phyloP scores from a whole-genome alignment of 1,140 invertebrate species.

The Sitobion miscanthi region DNA sequence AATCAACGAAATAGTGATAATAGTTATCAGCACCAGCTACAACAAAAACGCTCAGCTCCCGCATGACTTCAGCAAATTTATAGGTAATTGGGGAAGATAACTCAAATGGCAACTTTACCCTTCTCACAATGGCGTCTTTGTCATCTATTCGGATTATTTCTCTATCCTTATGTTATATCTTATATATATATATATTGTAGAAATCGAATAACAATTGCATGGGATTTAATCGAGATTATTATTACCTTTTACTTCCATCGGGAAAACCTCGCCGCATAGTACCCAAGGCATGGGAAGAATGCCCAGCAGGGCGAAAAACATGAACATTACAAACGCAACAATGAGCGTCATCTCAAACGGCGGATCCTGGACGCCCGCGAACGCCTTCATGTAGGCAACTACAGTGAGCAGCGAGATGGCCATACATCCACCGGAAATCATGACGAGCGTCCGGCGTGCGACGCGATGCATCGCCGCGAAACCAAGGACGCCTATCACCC shows the following conservation, averaged over 20 bases:
- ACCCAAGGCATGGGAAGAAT: constrained; percentile 77
- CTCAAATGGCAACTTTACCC: no score
- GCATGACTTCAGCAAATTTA: no score
- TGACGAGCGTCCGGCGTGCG: constrained; percentile 71
- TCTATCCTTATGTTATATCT: no score
- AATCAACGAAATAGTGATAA: no score
- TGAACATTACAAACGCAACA: constrained; percentile 71
- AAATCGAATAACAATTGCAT: no score
- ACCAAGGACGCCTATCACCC: constrained; percentile 62
- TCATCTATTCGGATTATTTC: no score
- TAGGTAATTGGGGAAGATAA: no score
- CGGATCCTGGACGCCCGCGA: constrained; percentile 59
- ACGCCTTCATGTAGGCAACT: constrained; percentile 60
- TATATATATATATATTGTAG: no score
- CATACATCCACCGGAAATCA: constrained; percentile 71
- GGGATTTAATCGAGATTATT: background rate
- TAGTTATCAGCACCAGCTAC: no score
- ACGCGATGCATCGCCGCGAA: constrained; percentile 65
- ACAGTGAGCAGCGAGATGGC: constrained; percentile 65
- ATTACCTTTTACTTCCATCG: constrained; percentile 69
- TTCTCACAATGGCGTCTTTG: no score
- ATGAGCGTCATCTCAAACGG: constrained; percentile 66
- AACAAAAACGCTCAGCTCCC: no score
- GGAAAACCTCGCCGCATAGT: constrained; percentile 76
- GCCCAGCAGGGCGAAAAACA: constrained; percentile 75